These are phyloP conservation scores for Poeciliopsis gracilis DNA, from an alignment of 2,797 vertebrate species.

Conservation along the genomic window DNA sequence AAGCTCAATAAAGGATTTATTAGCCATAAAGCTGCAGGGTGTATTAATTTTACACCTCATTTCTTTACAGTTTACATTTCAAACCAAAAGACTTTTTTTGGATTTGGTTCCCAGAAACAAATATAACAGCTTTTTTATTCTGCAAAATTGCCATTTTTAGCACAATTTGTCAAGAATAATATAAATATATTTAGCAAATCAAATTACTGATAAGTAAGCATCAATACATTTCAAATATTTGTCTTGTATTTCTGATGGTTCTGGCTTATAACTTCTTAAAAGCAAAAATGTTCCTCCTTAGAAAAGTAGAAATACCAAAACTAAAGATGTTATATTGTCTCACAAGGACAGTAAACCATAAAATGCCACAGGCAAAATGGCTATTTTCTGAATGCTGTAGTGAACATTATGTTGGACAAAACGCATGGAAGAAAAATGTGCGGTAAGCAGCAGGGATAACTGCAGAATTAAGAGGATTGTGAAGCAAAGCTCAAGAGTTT, in stretches of 20 bases:
- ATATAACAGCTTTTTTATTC: background rate
- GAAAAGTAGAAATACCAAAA: background rate
- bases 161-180: background rate
- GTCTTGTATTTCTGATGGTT: background rate
- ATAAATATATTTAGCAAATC: background rate
- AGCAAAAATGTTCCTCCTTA: background rate
- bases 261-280: background rate
- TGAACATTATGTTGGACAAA: background rate
- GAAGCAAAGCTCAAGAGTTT: background rate
- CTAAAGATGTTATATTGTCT: background rate
- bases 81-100: background rate
- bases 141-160: background rate
- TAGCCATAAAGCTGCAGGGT: background rate
- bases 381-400: background rate
- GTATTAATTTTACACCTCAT: background rate
- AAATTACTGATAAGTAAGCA: background rate
- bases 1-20: background rate
- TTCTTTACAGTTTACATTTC: background rate
- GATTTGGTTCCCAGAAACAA: background rate
- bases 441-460: background rate
- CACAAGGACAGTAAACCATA: background rate
- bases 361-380: background rate
- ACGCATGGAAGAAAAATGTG: background rate
- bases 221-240: background rate
- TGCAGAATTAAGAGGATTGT: background rate